Percentiles rank a stretch among this genome's conserved stretches.
These are phyloP conservation scores for Drosophila busckii DNA, from an alignment of 1,140 invertebrate genomes.

Conservation along the genomic window DNA sequence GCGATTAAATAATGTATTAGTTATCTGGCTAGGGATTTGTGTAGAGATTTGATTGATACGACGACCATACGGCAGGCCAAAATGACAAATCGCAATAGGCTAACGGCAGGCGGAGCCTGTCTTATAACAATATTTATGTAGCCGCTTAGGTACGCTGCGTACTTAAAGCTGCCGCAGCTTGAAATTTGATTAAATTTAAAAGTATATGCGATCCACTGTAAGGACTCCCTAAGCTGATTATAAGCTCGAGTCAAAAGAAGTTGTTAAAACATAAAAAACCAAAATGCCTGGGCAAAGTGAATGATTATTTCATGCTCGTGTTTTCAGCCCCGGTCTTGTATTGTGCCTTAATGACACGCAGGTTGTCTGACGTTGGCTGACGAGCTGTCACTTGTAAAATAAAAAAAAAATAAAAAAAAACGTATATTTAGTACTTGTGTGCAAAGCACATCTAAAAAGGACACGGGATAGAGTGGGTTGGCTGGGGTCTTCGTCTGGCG, in stretches of 20 bases:
- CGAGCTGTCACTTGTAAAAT: constrained; percentile 40
- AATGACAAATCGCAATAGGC: background rate
- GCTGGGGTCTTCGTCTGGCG: constrained; percentile 12
- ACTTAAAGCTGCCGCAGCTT: too few relatives aligned
- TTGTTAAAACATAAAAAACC: constrained; percentile 12
- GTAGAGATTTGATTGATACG: constrained; percentile 43
- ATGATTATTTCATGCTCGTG: constrained; percentile 51
- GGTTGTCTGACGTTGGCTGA: constrained; percentile 41
- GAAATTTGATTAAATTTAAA: too few relatives aligned
- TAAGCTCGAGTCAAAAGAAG: constrained; percentile 22
- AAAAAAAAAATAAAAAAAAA: constrained; percentile 17
- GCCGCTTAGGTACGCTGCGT: background rate
- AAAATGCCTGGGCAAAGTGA: constrained; percentile 44
- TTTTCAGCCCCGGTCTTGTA: constrained; percentile 3
- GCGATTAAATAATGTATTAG: constrained; percentile 60
- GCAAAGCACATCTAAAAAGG: too few relatives aligned
- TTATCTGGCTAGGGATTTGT: constrained; percentile 32
- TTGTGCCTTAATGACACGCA: constrained; percentile 58
- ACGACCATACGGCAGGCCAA: constrained; percentile 16
- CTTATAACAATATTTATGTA: too few relatives aligned
- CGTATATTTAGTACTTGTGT: too few relatives aligned
- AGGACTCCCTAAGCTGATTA: too few relatives aligned
- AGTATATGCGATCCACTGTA: too few relatives aligned
- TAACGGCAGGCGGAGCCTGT: constrained; percentile 1
- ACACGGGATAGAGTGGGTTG: background rate